phyloP scores from a whole-genome alignment of 2,888 invertebrate genomes.

The Sarcophaga carnaria region DNA sequence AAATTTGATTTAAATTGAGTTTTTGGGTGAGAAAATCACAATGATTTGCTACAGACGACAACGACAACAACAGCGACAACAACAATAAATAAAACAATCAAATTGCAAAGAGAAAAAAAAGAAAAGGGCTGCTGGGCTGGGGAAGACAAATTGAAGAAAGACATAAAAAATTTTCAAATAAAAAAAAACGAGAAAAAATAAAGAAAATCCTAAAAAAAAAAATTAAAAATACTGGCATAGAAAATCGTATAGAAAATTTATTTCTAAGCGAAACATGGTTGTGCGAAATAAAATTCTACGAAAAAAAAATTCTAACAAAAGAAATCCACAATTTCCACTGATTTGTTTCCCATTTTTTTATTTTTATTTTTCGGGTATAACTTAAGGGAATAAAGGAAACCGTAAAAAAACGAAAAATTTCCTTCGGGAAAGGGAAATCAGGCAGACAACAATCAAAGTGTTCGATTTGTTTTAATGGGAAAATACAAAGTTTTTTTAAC shows the following conservation, averaged over 20 bases:
- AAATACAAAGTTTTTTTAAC: background rate
- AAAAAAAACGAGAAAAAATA: background rate
- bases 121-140: background rate
- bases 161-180: background rate
- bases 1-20: slow-evolving; percentile 70
- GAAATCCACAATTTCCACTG: background rate
- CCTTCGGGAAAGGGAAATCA: background rate
- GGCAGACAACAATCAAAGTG: background rate
- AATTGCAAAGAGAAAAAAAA: slow-evolving; percentile 13
- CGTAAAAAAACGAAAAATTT: background rate
- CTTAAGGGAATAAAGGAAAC: background rate
- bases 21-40: slow-evolving; percentile 68
- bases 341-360: slow-evolving; percentile 38
- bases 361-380: background rate
- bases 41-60: slow-evolving; percentile 67
- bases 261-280: background rate
- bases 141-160: slow-evolving; percentile 21
- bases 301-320: too few species aligned
- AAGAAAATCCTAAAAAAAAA: background rate
- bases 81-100: background rate
- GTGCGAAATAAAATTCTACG: background rate
- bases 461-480: background rate
- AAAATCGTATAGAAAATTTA: background rate
- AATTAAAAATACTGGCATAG: background rate
- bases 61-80: slow-evolving; percentile 2